These are phyloP conservation scores for Lucilia sericata DNA, from an alignment of 1,140 invertebrate genomes.

Conservation along the genomic window DNA sequence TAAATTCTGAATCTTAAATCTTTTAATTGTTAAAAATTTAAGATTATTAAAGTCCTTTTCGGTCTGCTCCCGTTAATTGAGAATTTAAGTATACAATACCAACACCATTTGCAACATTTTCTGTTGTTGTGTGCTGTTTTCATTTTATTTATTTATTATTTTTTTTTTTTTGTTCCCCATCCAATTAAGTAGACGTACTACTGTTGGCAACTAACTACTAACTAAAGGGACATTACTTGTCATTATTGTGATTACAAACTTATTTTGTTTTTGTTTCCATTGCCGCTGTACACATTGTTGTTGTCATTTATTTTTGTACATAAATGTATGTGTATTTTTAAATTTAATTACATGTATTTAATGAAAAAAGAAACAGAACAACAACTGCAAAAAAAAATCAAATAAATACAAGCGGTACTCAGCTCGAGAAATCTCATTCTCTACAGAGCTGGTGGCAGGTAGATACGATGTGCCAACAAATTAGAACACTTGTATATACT, in stretches of 20 bases:
- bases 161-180: not conserved
- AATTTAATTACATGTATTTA: constrained; percentile 49
- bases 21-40: no score
- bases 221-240: constrained; percentile 41
- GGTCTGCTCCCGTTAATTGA: no score
- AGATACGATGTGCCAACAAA: not conserved
- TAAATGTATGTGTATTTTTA: constrained; percentile 15
- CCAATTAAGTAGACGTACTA: constrained; percentile 4
- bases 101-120: not conserved
- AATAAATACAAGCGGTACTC: not conserved
- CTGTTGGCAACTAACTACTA: not conserved
- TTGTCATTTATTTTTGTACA: constrained; percentile 2
- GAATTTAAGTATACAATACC: no score
- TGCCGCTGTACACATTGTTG: no score
- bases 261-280: not conserved
- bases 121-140: not conserved
- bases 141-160: not conserved
- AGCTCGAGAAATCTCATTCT: not conserved
- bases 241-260: constrained; percentile 47
- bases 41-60: no score
- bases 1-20: no score
- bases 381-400: no score
- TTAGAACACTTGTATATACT: constrained; percentile 10
- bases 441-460: not conserved
- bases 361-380: not conserved